Evolutionary conservation across 1,140 invertebrate species (phyloP), one percentile per base, ranked within the genome.

Genomic region (Apis florea): DNA sequence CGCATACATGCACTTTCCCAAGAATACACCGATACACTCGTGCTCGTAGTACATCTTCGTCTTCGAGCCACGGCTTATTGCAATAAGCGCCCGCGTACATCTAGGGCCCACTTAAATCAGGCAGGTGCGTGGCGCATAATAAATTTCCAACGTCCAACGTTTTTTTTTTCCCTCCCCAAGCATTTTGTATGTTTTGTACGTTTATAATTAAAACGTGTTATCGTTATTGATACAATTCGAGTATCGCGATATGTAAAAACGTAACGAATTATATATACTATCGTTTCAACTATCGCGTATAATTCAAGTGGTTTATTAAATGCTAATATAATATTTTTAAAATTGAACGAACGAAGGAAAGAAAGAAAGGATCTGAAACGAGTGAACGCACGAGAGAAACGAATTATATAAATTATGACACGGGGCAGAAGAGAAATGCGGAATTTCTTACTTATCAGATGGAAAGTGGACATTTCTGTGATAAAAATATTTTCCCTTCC

Each of bases 121-220:
- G 74, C 85, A 86, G 85, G 85, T 86, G 85, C 64, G 70, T 82
- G 74, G 56, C 64, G 83, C 59, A 73, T 86, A 85, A 86, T 86
- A 71, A 86, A 86, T 85, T 82, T 19, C 31, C 31, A 31, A 26
- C 72, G 24, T 64, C 64, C 61, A 40, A 40, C 31, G 31, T 40
- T 5, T 40, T 40, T 40, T 40, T 40, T 40, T 6, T 40, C 0
- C 31, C 31, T 6, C 4, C 31, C 31, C 31, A 40, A 40, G 4
- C 31, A 40, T 40, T 40, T 40, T 40, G 2, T 40, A 40, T 40
- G 31, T 40, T 40, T 40, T 40, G 31, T 5, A 6, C 31, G 31
- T 5, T 40, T 40, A 40, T 40, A 40, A 40, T 40, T 40, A 40
- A 40, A 40, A 40, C 31, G 31, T 40, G 31, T 40, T 40, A 40